These are phyloP conservation scores for Myotis yumanensis DNA, from an alignment of 2,113 vertebrate genomes.

Conservation along the genomic window DNA sequence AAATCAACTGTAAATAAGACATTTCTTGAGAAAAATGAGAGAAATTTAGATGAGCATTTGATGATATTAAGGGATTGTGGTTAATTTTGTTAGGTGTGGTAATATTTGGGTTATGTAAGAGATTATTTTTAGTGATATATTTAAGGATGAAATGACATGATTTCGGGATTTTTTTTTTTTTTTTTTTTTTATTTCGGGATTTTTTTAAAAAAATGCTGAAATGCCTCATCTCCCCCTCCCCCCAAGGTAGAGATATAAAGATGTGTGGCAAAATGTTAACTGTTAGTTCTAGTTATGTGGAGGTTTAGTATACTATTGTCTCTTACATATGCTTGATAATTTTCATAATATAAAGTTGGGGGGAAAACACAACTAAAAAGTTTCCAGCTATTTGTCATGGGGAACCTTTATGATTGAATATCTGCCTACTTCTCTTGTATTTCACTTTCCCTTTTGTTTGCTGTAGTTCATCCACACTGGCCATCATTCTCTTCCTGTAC, in stretches of 20 bases:
- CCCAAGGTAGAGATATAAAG: not conserved
- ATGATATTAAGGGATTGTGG: not conserved
- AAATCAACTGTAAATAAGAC: not conserved
- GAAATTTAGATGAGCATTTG: not conserved
- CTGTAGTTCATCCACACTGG: not conserved
- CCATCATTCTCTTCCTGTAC: not conserved
- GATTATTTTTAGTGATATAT: not conserved
- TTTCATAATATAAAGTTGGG: not conserved
- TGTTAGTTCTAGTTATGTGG: not conserved
- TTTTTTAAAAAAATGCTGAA: conserved; percentile 6
- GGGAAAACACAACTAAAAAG: not conserved
- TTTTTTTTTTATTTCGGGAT: not conserved
- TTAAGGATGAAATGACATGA: not conserved
- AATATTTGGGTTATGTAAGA: not conserved
- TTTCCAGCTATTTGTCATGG: not conserved
- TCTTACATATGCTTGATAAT: not conserved
- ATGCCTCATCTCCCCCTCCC: no score
- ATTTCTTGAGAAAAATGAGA: not conserved
- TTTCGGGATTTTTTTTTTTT: not conserved
- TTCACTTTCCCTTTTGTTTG: not conserved
- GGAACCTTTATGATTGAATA: rapidly evolving
- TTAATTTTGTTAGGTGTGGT: not conserved
- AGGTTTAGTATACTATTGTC: not conserved
- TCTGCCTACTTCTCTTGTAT: no score
- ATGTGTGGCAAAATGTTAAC: not conserved